These are phyloP conservation scores for Buphagus erythrorhynchus DNA, from an alignment of 2,797 vertebrate species.

Conservation along the genomic window DNA sequence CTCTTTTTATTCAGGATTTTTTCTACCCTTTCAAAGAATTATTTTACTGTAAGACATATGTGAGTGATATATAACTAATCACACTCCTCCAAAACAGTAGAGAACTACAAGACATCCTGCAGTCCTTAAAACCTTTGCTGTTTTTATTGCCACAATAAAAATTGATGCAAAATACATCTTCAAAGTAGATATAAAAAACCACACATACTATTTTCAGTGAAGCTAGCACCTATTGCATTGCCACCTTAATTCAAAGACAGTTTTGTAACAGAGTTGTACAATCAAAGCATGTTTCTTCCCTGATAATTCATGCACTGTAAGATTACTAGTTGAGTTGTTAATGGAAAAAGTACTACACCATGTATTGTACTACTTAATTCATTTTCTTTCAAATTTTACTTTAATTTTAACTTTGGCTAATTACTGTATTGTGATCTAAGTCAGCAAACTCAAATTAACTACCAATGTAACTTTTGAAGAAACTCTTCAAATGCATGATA, in stretches of 20 bases:
- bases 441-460: constrained; percentile 29
- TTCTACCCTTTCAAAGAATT: neutral
- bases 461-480: constrained; percentile 48
- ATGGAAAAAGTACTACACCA: neutral
- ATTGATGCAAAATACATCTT: neutral
- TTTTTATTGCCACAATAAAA: neutral
- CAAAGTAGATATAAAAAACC: neutral
- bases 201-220: neutral
- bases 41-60: neutral
- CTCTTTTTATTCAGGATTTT: neutral
- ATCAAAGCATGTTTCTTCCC: neutral
- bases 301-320: neutral
- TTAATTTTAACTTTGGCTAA: constrained; percentile 50
- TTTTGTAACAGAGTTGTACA: neutral
- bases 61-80: neutral
- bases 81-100: neutral
- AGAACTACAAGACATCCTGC: neutral
- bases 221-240: neutral
- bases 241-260: neutral
- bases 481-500: neutral
- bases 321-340: neutral
- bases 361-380: neutral
- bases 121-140: neutral
- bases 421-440: constrained; percentile 40
- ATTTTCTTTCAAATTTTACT: constrained; percentile 50